These are phyloP conservation scores for Dermolepida albohirtum DNA, from an alignment of 2,888 invertebrate species.

Conservation along the genomic window DNA sequence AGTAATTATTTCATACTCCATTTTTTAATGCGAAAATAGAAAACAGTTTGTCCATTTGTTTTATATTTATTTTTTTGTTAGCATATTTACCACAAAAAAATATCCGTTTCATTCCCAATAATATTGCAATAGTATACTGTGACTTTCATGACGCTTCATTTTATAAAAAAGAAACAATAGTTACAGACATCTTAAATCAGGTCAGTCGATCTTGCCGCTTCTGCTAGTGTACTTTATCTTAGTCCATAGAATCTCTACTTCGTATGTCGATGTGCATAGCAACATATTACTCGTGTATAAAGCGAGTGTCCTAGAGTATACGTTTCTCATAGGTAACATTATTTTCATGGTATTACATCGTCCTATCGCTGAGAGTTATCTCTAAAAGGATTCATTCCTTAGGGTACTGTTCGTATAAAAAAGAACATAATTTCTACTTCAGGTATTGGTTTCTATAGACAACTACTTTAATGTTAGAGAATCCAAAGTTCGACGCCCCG, in stretches of 20 bases:
- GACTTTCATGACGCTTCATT: background rate
- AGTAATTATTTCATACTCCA: no score
- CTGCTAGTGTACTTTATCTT: conserved; percentile 44
- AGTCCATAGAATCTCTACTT: conserved; percentile 37
- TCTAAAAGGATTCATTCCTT: conserved; percentile 1
- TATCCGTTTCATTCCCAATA: no score
- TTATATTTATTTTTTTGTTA: no score
- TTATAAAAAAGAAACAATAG: conserved; percentile 13
- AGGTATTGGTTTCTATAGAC: background rate
- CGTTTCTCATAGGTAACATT: conserved; percentile 15
- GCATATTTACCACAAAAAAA: no score
- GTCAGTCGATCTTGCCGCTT: conserved; percentile 14
- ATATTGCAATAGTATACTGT: no score
- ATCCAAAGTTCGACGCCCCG: background rate
- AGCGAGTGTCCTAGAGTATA: conserved; percentile 11
- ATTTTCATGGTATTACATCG: conserved; percentile 12
- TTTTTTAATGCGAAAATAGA: no score
- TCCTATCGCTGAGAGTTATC: conserved; percentile 27
- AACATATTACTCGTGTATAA: conserved; percentile 31
- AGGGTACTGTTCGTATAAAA: background rate
- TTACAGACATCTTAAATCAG: conserved; percentile 6
- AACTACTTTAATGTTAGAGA: background rate
- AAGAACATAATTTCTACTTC: background rate
- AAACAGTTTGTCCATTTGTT: no score
- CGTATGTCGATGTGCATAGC: conserved; percentile 43